These are phyloP conservation scores for Martes flavigula DNA, from an alignment of 2,797 vertebrate species.

Conservation along the genomic window DNA sequence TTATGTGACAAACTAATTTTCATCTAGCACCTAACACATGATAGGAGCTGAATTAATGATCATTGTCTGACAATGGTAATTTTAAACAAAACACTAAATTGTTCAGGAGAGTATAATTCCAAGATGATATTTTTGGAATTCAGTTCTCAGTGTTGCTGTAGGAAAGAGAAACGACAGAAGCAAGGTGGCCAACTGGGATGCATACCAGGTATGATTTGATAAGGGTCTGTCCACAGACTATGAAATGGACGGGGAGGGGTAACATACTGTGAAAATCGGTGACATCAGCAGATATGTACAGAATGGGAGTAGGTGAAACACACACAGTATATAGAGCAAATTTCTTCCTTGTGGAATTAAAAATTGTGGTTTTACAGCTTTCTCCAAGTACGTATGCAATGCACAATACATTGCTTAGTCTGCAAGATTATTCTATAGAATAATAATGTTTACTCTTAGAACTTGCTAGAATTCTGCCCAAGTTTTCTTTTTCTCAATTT, in stretches of 20 bases:
- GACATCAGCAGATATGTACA: not conserved
- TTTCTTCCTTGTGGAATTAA: slow-evolving; percentile 23
- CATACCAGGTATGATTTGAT: not conserved
- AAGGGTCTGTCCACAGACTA: not conserved
- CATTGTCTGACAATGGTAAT: not conserved
- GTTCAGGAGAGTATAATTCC: not conserved
- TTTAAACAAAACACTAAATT: not conserved
- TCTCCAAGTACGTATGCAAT: slow-evolving; percentile 17
- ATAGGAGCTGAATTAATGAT: not conserved
- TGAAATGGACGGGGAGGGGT: not conserved
- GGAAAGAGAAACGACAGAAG: not conserved
- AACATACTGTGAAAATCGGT: not conserved
- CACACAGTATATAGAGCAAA: not conserved
- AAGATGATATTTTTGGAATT: not conserved
- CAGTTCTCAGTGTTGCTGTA: not conserved
- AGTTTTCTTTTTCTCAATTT: slow-evolving; percentile 65
- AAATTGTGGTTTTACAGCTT: not conserved
- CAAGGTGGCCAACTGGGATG: not conserved
- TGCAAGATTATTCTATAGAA: slow-evolving; percentile 49
- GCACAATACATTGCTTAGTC: slow-evolving; percentile 36
- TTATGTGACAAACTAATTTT: not conserved
- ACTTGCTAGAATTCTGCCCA: slow-evolving; percentile 47
- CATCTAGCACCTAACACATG: not conserved
- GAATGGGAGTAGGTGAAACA: not conserved
- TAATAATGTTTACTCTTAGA: slow-evolving; percentile 50